A percentile compares a stretch with the other conserved stretches of the same genome.
phyloP scores from a whole-genome alignment of 2,113 vertebrate species.

The Tychaedon coryphoeus region DNA sequence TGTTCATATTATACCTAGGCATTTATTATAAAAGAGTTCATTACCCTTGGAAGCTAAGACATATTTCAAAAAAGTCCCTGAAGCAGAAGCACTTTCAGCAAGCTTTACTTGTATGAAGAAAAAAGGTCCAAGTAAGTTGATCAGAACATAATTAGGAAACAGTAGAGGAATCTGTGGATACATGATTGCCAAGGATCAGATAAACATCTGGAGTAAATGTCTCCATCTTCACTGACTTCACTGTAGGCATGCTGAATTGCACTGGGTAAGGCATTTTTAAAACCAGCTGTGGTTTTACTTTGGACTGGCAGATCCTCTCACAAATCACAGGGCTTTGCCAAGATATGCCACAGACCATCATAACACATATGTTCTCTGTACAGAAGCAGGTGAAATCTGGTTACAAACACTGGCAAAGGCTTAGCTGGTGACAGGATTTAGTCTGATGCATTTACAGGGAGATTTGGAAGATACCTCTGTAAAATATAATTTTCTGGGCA shows the following conservation, averaged over 20 bases:
- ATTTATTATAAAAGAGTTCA: conserved; percentile 79
- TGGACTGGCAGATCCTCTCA: neutral
- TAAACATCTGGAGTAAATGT: neutral
- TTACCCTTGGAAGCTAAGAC: conserved; percentile 75
- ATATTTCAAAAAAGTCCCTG: conserved; percentile 61
- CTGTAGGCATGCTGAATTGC: neutral
- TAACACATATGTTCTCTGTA: neutral
- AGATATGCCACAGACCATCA: neutral
- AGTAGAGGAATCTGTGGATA: conserved; percentile 33
- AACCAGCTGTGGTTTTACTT: conserved; percentile 10
- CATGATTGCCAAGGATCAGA: neutral
- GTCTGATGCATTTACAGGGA: conserved; percentile 3
- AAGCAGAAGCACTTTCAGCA: conserved; percentile 55
- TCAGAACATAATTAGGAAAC: conserved; percentile 49
- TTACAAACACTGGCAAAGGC: neutral
- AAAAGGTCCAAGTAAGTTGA: conserved; percentile 37
- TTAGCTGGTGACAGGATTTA: neutral
- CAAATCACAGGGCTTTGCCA: conserved; percentile 4
- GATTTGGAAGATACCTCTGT: neutral
- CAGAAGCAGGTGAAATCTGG: neutral
- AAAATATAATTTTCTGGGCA: neutral
- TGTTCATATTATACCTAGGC: conserved; percentile 64
- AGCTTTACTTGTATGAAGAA: conserved; percentile 14
- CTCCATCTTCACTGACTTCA: neutral
- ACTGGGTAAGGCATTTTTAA: neutral